Evolutionary conservation across 2,113 vertebrate genomes (phyloP).

Genomic region (Anguilla japonica): DNA sequence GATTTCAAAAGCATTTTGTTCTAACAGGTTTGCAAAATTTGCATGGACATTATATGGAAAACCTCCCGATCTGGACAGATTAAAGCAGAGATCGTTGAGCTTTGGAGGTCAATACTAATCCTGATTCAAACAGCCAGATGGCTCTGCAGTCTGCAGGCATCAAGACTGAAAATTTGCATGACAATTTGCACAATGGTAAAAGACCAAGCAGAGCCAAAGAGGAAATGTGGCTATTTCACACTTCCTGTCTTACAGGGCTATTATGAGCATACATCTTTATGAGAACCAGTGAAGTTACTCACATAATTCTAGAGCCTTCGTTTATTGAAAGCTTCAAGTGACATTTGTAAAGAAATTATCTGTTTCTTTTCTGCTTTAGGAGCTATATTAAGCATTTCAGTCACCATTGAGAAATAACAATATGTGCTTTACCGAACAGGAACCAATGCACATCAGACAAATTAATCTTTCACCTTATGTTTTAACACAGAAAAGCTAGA

Average conservation of each 20-base stretch:
- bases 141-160: conserved; percentile 3
- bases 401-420: background rate
- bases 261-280: background rate
- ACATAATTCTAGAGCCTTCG: background rate
- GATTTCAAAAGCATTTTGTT: background rate
- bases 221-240: conserved; percentile 10
- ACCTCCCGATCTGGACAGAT: background rate
- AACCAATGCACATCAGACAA: background rate
- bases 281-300: background rate
- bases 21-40: background rate
- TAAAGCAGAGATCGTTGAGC: background rate
- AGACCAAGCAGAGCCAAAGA: background rate
- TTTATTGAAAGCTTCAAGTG: background rate
- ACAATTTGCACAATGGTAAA: background rate
- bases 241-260: background rate
- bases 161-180: conserved; percentile 9
- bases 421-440: background rate
- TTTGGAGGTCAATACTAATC: conserved; percentile 6
- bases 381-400: background rate
- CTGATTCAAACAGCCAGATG: conserved; percentile 13
- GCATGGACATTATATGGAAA: background rate
- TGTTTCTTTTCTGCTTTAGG: background rate
- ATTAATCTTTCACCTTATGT: background rate
- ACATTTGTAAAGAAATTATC: background rate
- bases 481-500: background rate